A percentile compares a stretch with the other conserved stretches of the same genome.
These are phyloP conservation scores for Muscicapa adusta DNA, from an alignment of 2,113 vertebrate species.

Conservation along the genomic window DNA sequence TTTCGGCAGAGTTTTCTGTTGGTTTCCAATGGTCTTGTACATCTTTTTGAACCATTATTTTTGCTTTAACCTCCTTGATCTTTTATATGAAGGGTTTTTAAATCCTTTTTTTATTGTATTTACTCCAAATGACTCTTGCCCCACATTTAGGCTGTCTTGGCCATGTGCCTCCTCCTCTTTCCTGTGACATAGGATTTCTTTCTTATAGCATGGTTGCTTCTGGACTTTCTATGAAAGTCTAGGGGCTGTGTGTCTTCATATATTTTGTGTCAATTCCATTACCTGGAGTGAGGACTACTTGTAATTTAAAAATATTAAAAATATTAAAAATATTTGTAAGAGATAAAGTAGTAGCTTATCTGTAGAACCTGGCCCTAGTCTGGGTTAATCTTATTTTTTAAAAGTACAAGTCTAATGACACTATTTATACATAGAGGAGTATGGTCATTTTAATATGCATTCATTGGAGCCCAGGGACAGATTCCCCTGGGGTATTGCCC, in stretches of 20 bases:
- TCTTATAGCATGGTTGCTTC: slow-evolving; percentile 71
- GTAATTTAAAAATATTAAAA: slow-evolving; percentile 66
- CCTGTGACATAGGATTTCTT: slow-evolving; percentile 71
- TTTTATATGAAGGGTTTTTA: slow-evolving; percentile 44
- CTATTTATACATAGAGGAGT: slow-evolving; percentile 34
- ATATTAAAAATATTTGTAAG: slow-evolving; percentile 77
- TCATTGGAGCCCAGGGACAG: neutral
- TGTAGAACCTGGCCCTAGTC: slow-evolving; percentile 62
- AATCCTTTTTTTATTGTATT: slow-evolving; percentile 30
- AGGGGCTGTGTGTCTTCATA: slow-evolving; percentile 67
- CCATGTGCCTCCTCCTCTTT: slow-evolving; percentile 63
- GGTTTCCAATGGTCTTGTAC: slow-evolving; percentile 34
- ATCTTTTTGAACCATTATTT: slow-evolving; percentile 50
- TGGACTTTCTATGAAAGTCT: slow-evolving; percentile 95
- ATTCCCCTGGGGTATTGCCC: neutral
- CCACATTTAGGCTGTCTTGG: slow-evolving; percentile 30
- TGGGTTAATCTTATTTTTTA: slow-evolving; percentile 66
- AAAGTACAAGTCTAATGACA: slow-evolving; percentile 68
- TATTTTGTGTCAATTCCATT: slow-evolving; percentile 69
- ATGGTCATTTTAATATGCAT: neutral
- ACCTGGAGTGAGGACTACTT: slow-evolving; percentile 68
- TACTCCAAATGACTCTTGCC: slow-evolving; percentile 44
- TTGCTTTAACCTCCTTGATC: slow-evolving; percentile 27
- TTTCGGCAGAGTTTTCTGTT: neutral
- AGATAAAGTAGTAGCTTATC: slow-evolving; percentile 65